Evolutionary conservation across 2,797 vertebrate genomes (phyloP), one percentile per base, ranked within the genome.

Genomic region (Macroramphosus scolopax): DNA sequence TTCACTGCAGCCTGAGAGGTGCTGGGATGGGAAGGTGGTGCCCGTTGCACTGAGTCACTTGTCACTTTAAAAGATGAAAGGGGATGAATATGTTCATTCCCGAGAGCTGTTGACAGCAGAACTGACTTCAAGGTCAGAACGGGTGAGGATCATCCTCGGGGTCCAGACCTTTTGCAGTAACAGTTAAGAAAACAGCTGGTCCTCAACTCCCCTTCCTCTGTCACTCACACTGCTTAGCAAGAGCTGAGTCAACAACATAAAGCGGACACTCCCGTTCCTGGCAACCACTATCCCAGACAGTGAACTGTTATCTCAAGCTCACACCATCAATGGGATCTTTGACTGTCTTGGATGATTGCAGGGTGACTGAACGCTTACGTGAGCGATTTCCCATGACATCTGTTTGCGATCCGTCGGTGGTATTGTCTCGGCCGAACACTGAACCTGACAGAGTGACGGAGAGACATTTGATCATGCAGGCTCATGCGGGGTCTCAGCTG

Each of bases 101-200:
- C 43, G 36, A 32, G 51, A 80, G 65, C 70, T 60, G 84, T 64
- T 74, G 80, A 89, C 80, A 83, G 77, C 65, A 56, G 17, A 56
- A 51, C 63, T 80, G 76, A 80, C 75, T 68, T 65, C 63, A 80
- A 75, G 81, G 81, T 84, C 81, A 82, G 45, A 26, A 51, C 49
- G 65, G 58, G 55, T 38, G 18, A 70, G 49, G 75, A 73, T 80
- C 72, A 70, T 75, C 57, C 37, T 54, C 51, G 34, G 43, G 66
- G 60, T 41, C 55, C 65, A 57, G 58, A 72, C 63, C 59, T 58
- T 54, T 57, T 66, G 57, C 2, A 26, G 56, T 64, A 51, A 68
- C 63, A 28, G 15, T 20, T 24, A 44, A 62, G 47, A 70, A 75
- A 81, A 84, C 84, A 88, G 85, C 78, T 88, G 86, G 54, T 69